A percentile compares a stretch with the other conserved stretches of the same genome.
phyloP scores from a whole-genome alignment of 2,113 vertebrate genomes.

The Tylochromis polylepis region DNA sequence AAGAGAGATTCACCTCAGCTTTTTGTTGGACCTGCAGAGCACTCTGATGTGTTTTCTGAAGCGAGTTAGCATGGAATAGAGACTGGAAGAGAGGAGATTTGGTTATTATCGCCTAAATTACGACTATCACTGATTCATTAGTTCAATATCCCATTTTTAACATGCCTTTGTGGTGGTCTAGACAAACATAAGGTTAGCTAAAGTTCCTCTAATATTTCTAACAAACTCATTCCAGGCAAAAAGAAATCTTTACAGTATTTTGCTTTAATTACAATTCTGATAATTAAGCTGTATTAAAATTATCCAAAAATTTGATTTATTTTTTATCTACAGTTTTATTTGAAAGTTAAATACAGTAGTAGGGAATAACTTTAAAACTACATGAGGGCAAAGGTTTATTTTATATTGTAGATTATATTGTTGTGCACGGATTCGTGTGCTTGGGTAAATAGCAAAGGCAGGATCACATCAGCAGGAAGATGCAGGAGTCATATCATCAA shows the following conservation, averaged over 20 bases:
- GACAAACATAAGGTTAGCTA: background rate
- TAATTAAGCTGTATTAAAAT: background rate
- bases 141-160: background rate
- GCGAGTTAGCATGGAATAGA: conserved; percentile 96
- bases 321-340: background rate
- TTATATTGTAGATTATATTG: background rate
- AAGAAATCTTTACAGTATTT: background rate
- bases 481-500: background rate
- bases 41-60: conserved; percentile 98
- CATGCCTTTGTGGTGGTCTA: background rate
- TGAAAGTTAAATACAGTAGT: background rate
- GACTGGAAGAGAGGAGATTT: conserved; percentile 72
- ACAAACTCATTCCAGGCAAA: background rate
- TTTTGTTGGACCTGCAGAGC: conserved; percentile 98
- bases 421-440: background rate
- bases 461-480: conserved; percentile 1
- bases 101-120: background rate
- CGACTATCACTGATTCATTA: background rate
- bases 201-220: background rate
- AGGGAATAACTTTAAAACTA: background rate
- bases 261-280: background rate
- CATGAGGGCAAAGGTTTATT: background rate
- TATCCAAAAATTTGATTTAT: background rate
- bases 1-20: conserved; percentile 74
- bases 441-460: background rate